phyloP scores from a whole-genome alignment of 2,888 invertebrate genomes.

The Sympetrum striolatum region DNA sequence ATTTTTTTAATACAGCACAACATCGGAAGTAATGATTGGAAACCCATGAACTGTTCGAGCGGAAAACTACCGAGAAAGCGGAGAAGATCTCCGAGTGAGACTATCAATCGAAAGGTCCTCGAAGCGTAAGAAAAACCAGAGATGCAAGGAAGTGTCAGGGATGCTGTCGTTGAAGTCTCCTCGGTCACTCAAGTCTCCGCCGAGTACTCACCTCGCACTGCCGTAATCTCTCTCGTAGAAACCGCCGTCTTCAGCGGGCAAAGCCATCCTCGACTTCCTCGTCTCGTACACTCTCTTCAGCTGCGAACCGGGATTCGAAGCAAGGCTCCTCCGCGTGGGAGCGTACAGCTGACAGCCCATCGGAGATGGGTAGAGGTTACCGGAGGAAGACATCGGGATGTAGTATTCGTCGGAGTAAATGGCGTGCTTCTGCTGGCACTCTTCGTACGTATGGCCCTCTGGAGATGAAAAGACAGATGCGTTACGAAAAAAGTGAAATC shows the following conservation, averaged over 20 bases:
- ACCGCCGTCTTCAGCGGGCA: slow-evolving; percentile 55
- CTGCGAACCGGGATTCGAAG: slow-evolving; percentile 4
- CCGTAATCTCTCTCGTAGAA: slow-evolving; percentile 49
- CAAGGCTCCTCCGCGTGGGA: slow-evolving; percentile 21
- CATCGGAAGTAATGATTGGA: not conserved
- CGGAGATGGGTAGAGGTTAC: not conserved
- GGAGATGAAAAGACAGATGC: not conserved
- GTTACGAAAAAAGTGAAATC: not conserved
- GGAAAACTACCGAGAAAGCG: not conserved
- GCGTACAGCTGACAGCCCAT: slow-evolving; percentile 20
- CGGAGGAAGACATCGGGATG: slow-evolving; percentile 27
- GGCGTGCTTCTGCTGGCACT: slow-evolving; percentile 22
- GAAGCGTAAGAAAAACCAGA: no score
- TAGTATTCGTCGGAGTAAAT: slow-evolving; percentile 28
- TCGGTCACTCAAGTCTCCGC: no score
- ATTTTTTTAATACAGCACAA: not conserved
- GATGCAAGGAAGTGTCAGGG: no score
- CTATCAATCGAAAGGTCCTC: no score
- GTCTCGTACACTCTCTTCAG: slow-evolving; percentile 56
- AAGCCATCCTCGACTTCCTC: slow-evolving; percentile 54
- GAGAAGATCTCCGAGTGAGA: not conserved
- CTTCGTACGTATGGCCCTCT: slow-evolving; percentile 27
- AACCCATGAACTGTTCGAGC: not conserved
- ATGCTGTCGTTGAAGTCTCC: no score
- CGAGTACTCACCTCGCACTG: slow-evolving; percentile 47